A percentile compares a stretch with the other conserved stretches of the same genome.
Conservation (phyloP, 2,113 vertebrate genomes). For the Percopsis transmontana region DNA sequence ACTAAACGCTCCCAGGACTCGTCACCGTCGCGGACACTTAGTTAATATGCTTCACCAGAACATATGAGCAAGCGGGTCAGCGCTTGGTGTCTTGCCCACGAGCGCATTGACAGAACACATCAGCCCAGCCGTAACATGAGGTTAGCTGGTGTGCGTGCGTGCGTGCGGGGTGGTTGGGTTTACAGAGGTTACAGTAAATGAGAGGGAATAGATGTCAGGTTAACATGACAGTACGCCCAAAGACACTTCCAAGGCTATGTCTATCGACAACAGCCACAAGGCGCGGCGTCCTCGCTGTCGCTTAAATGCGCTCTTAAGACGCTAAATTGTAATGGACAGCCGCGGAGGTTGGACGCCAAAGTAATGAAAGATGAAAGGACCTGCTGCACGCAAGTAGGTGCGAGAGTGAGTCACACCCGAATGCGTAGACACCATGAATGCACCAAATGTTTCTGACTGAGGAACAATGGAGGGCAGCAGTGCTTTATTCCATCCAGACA, state of each 20-base stretch:
- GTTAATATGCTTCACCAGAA: no score
- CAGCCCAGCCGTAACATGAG: not conserved
- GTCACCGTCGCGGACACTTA: no score
- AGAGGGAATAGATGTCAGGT: no score
- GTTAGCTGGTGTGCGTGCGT: not conserved
- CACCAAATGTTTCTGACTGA: no score
- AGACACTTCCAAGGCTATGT: conserved; percentile 45
- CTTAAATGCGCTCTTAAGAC: conserved; percentile 47
- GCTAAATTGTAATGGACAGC: conserved; percentile 47
- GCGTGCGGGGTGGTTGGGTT: not conserved
- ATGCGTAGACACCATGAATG: not conserved
- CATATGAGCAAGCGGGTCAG: no score
- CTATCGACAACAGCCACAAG: conserved; percentile 12
- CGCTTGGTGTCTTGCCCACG: no score
- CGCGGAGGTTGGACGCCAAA: conserved; percentile 33
- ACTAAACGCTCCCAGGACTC: not conserved
- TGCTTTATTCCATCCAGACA: no score
- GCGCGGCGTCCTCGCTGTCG: conserved; percentile 44
- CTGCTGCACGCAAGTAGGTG: conserved; percentile 18
- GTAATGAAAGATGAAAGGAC: conserved; percentile 30
- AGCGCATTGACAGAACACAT: no score
- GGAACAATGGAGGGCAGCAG: no score
- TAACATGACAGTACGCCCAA: not conserved
- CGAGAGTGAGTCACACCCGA: conserved; percentile 26
- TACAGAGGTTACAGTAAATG: not conserved